Percentiles rank a stretch among this genome's conserved stretches.
These are phyloP conservation scores for Acrocephalus arundinaceus DNA, from an alignment of 2,113 vertebrate species.

Conservation along the genomic window DNA sequence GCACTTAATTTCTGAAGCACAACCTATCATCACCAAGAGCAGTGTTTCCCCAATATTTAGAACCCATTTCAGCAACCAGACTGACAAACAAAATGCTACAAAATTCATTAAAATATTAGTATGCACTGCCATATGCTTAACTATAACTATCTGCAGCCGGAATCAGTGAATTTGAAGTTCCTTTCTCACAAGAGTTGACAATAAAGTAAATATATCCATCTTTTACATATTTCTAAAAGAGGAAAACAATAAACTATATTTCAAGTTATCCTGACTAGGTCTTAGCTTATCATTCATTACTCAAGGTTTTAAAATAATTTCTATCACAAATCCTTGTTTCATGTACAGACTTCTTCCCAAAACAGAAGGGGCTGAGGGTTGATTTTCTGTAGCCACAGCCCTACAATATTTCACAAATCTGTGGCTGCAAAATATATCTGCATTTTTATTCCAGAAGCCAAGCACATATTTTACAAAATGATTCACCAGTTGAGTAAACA, in stretches of 20 bases:
- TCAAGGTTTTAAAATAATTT: not conserved
- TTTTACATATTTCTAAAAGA: not conserved
- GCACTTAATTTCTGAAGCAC: not conserved
- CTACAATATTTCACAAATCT: not conserved
- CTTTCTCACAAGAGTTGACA: not conserved
- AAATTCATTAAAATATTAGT: not conserved
- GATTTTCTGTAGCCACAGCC: not conserved
- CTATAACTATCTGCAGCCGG: not conserved
- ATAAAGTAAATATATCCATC: not conserved
- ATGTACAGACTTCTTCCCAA: not conserved
- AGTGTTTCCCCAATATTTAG: not conserved
- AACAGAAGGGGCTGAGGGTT: not conserved
- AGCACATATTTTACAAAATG: slow-evolving; percentile 1
- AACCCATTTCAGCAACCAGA: not conserved
- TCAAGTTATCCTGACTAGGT: not conserved
- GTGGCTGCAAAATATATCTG: not conserved
- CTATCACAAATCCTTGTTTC: not conserved
- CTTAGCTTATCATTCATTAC: not conserved
- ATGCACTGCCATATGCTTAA: not conserved
- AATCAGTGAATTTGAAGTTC: not conserved
- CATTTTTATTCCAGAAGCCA: slow-evolving; percentile 15
- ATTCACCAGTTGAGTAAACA: slow-evolving; percentile 13
- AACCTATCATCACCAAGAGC: not conserved
- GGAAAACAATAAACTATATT: not conserved
- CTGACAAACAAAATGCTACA: not conserved